phyloP scores from a whole-genome alignment of 2,888 invertebrate species.

The Tetragonula carbonaria region DNA sequence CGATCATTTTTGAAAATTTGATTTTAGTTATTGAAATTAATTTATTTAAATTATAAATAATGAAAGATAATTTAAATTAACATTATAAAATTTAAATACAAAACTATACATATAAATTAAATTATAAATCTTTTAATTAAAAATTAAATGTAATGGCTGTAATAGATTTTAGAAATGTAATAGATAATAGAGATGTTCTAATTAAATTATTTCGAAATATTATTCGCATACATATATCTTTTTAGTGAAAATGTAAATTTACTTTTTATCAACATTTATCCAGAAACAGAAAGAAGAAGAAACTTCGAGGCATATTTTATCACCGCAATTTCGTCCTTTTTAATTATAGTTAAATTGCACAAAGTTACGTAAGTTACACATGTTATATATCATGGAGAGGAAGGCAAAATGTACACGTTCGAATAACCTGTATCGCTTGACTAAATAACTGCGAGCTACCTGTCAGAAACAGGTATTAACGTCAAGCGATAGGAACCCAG shows the following conservation, averaged over 20 bases:
- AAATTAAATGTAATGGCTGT: too few species aligned
- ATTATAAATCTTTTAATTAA: too few species aligned
- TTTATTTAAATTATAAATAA: too few species aligned
- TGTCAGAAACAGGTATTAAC: slow-evolving; percentile 76
- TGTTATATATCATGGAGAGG: slow-evolving; percentile 7
- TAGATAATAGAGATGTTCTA: too few species aligned
- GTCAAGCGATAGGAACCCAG: slow-evolving; percentile 60
- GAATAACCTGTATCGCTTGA: slow-evolving; percentile 71
- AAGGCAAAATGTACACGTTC: slow-evolving; percentile 46
- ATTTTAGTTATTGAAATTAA: too few species aligned
- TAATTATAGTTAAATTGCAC: slow-evolving; percentile 28
- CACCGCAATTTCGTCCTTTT: background rate
- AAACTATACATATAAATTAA: too few species aligned
- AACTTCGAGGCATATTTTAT: slow-evolving; percentile 24
- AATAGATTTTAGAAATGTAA: background rate
- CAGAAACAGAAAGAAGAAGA: background rate
- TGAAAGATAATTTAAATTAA: too few species aligned
- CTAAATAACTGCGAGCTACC: slow-evolving; percentile 76
- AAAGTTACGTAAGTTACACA: slow-evolving; percentile 24
- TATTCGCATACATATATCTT: background rate
- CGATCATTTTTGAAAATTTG: too few species aligned
- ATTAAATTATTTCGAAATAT: background rate
- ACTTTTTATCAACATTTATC: background rate
- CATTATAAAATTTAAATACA: too few species aligned
- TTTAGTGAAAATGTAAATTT: background rate